Base-by-base conservation (phyloP, 2,113 vertebrate genomes). In the Pomatorhinus ruficollis region DNA sequence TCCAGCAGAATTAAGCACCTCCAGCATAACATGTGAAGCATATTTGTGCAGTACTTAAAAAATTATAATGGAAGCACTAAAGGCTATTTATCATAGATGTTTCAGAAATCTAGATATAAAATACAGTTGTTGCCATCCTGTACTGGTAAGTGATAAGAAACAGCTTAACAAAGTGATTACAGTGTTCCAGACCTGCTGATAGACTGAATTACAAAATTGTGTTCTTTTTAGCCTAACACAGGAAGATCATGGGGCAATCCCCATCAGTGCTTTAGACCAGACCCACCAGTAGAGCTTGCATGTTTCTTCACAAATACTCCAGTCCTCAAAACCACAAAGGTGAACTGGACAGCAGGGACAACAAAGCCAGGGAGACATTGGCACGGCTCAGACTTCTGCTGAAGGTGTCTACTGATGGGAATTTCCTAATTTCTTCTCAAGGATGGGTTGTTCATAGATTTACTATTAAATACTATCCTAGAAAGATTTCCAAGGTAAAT, bases 91-190 rank as follows among this genome's bases (percentile, higher is more conserved):
- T 33, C 74, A 30, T 1, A 70, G 31, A 18, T 35, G 21, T 47
- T 92, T 61, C 66, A 69, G 28, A 86, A 84, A 44, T 68, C 69
- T 57, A 71, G 19, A 70, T 42, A 75, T 24, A 85, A 94, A 87
- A 93, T 33, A 39, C 1, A 79, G n/a, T 23, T 35, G 57, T 60
- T 91, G 44, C 31, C n/a, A 50, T 61, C 54, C 37, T 65, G 37
- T 65, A 80, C 19, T 65, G 49, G 0, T 52, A 86, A 69, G 35
- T 56, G 28, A 69, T 27, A 69, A 69, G 31, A 71, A 89, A 72
- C 21, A 69, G 50, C 54, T 28, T 85, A n/a, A 61, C 49, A 60
- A 56, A 35, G 2, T 56, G 14, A 64, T 49, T 44, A 59, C 24
- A 64, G 21, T 17, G 31, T 52, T 87, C 37, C 80, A 92, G 37